Evolutionary conservation across 1,140 invertebrate species (phyloP).

Genomic region (Agraylea sexmaculata): DNA sequence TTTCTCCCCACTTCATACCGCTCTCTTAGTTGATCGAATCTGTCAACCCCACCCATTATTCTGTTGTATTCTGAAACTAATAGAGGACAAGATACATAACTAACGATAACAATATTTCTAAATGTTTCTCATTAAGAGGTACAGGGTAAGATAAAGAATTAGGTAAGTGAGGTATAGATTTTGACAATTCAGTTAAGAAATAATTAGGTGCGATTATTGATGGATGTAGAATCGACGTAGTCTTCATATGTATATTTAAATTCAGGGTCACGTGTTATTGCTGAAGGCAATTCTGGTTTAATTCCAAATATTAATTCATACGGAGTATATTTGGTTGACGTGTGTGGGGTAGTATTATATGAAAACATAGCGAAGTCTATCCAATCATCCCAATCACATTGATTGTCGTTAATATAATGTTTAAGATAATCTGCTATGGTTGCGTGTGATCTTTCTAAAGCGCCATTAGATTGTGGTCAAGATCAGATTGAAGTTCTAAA

Average conservation of each 20-base stretch:
- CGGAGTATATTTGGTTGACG: conserved; percentile 24
- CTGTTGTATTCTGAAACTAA: conserved; percentile 1
- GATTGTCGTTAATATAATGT: conserved; percentile 19
- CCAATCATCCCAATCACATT: conserved; percentile 8
- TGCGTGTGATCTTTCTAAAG: too few species aligned
- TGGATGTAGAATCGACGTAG: conserved; percentile 2
- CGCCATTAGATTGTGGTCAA: conserved; percentile 23
- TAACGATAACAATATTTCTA: too few species aligned
- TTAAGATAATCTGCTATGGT: conserved; percentile 22
- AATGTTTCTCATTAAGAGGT: too few species aligned
- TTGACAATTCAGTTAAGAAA: conserved; percentile 9
- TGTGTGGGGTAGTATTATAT: conserved; percentile 8
- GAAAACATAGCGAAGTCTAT: conserved; percentile 7
- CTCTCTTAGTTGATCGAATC: not conserved
- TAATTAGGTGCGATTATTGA: conserved; percentile 9
- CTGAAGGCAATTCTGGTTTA: conserved; percentile 19
- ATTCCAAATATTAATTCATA: conserved; percentile 25
- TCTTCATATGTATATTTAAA: not conserved
- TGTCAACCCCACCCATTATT: not conserved
- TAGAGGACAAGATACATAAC: not conserved
- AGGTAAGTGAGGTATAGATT: conserved; percentile 1
- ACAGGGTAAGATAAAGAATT: not conserved
- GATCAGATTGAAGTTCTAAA: too few species aligned
- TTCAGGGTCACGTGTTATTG: not conserved
- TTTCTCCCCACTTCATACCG: not conserved